Evolutionary conservation across 2,797 vertebrate species (phyloP).

Genomic region (Halcyon smyrnensis): DNA sequence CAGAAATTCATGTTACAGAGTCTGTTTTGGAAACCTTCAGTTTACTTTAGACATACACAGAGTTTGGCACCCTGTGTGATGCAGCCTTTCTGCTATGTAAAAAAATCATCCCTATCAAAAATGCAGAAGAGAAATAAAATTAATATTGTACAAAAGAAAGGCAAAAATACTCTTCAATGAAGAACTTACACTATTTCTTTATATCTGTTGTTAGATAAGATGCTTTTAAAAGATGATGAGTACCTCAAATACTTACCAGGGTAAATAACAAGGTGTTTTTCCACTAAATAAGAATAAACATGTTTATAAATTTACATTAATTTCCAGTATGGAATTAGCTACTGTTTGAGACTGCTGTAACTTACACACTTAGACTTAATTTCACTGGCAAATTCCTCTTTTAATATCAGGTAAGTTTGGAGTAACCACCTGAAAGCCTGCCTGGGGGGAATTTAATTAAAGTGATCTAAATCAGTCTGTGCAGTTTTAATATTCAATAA

Average conservation of each 20-base stretch:
- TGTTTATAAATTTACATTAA: conserved; percentile 44
- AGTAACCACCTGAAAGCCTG: not conserved
- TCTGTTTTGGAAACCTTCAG: not conserved
- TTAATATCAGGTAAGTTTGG: conserved; percentile 2
- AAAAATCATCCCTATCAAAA: not conserved
- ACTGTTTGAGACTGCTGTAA: not conserved
- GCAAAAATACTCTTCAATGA: not conserved
- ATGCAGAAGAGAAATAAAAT: not conserved
- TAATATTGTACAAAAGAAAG: not conserved
- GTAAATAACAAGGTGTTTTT: conserved; percentile 17
- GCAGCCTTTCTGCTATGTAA: not conserved
- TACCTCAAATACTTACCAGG: not conserved
- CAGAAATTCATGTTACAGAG: not conserved
- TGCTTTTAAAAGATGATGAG: not conserved
- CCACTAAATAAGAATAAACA: conserved; percentile 5
- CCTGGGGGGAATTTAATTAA: conserved; percentile 39
- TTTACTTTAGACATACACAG: not conserved
- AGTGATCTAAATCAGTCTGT: not conserved
- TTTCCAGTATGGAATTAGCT: not conserved
- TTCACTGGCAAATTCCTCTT: conserved; percentile 43
- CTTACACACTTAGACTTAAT: conserved; percentile 31
- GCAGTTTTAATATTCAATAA: conserved; percentile 14
- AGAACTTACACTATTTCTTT: not conserved
- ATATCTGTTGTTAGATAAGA: not conserved
- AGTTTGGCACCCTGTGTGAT: not conserved